A percentile compares a stretch with the other conserved stretches of the same genome.
These are phyloP conservation scores for Heliconius congener DNA, from an alignment of 1,140 invertebrate species.

Conservation along the genomic window DNA sequence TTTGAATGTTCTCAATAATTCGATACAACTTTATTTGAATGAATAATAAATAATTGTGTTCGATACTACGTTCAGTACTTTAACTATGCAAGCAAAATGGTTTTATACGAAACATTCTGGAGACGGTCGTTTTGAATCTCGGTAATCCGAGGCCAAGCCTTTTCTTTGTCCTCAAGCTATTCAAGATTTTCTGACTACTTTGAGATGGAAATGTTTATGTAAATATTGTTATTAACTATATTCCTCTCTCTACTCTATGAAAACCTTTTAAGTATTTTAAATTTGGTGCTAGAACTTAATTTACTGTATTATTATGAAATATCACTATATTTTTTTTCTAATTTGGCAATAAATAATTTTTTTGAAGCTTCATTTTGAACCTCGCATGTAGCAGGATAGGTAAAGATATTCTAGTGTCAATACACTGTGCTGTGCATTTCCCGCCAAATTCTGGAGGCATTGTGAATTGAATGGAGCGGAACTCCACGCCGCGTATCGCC, in stretches of 20 bases:
- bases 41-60: neutral
- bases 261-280: neutral
- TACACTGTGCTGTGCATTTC: too few relatives aligned
- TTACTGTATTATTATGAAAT: too few relatives aligned
- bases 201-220: slow-evolving; percentile 29
- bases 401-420: too few relatives aligned
- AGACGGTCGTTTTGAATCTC: slow-evolving; percentile 25
- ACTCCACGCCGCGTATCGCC: too few relatives aligned
- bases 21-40: neutral
- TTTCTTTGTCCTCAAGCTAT: slow-evolving; percentile 20
- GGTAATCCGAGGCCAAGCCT: slow-evolving; percentile 20
- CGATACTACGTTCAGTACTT: neutral
- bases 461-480: too few relatives aligned
- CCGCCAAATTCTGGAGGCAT: too few relatives aligned
- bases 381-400: too few relatives aligned
- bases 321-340: too few relatives aligned
- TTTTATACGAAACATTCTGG: slow-evolving; percentile 21
- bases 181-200: slow-evolving; percentile 30
- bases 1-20: neutral
- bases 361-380: too few relatives aligned
- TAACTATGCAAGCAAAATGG: neutral
- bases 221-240: slow-evolving; percentile 23
- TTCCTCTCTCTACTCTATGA: neutral
- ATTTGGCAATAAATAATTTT: too few relatives aligned
- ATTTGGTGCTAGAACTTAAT: too few relatives aligned